These are phyloP conservation scores for Cenopis cana DNA, from an alignment of 2,888 invertebrate species.

Conservation along the genomic window DNA sequence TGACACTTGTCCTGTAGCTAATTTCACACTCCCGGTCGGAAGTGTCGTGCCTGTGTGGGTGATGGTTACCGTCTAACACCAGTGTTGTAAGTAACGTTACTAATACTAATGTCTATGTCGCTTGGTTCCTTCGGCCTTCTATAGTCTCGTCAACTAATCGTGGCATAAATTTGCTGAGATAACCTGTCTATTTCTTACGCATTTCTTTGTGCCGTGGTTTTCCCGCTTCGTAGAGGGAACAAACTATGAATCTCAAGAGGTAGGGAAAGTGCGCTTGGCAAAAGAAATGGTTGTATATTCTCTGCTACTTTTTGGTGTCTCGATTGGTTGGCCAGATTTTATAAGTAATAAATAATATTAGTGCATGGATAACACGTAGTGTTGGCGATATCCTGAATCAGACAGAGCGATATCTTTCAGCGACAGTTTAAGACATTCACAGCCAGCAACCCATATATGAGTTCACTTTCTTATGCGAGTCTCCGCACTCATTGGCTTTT, in stretches of 20 bases:
- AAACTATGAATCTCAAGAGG: too few relatives aligned
- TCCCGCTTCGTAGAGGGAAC: too few relatives aligned
- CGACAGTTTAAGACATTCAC: background rate
- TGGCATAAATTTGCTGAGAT: background rate
- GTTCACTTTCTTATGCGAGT: too few relatives aligned
- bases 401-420: constrained; percentile 5
- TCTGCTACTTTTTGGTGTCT: background rate
- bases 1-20: constrained; percentile 51
- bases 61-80: constrained; percentile 77
- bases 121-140: constrained; percentile 32
- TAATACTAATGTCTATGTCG: constrained; percentile 69
- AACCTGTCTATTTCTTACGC: background rate
- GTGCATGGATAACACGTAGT: constrained; percentile 18
- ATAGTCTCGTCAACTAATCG: background rate
- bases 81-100: constrained; percentile 80
- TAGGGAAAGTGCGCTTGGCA: too few relatives aligned
- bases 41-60: constrained; percentile 73
- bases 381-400: constrained; percentile 24
- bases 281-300: background rate
- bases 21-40: constrained; percentile 54
- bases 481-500: too few relatives aligned
- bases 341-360: constrained; percentile 15
- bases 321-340: background rate
- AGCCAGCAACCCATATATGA: background rate
- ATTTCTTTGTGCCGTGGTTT: background rate